phyloP scores from a whole-genome alignment of 2,888 invertebrate genomes.

The Auanema freiburgensis region DNA sequence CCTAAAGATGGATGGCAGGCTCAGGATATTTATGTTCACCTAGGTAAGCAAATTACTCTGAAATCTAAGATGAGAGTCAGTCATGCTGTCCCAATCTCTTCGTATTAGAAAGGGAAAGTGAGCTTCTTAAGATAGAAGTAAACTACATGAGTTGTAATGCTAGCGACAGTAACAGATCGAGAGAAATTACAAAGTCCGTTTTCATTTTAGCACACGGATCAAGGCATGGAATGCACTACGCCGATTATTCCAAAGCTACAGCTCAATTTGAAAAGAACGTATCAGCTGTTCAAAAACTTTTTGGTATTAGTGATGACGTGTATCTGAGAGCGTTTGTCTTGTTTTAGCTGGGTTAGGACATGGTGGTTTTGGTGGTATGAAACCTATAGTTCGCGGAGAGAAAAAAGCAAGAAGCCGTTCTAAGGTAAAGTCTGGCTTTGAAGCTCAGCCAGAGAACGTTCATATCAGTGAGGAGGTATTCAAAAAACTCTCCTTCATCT shows the following conservation, averaged over 20 bases:
- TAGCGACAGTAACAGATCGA: no score
- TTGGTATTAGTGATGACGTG: constrained; percentile 26
- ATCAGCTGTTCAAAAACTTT: constrained; percentile 43
- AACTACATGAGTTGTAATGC: no score
- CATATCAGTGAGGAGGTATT: constrained; percentile 40
- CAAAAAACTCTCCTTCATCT: no score
- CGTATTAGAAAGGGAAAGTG: no score
- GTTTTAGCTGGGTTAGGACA: no score
- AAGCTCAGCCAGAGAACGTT: constrained; percentile 47
- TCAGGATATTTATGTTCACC: constrained; percentile 41
- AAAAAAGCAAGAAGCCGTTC: constrained; percentile 4
- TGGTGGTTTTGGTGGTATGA: no score
- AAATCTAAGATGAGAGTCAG: no score
- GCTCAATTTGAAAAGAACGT: constrained; percentile 45
- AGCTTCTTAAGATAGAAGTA: no score
- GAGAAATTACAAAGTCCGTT: no score
- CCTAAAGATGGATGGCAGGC: constrained; percentile 46
- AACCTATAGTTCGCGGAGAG: constrained; percentile 4
- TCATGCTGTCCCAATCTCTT: no score
- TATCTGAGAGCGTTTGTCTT: no score
- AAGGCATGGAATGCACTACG: constrained; percentile 40
- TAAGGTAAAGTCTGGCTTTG: constrained; percentile 34
- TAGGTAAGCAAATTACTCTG: constrained; percentile 28
- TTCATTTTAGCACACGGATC: constrained; percentile 40
- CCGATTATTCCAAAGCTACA: constrained; percentile 45